phyloP scores from a whole-genome alignment of 2,888 invertebrate genomes.

The Dryobotodes eremita region DNA sequence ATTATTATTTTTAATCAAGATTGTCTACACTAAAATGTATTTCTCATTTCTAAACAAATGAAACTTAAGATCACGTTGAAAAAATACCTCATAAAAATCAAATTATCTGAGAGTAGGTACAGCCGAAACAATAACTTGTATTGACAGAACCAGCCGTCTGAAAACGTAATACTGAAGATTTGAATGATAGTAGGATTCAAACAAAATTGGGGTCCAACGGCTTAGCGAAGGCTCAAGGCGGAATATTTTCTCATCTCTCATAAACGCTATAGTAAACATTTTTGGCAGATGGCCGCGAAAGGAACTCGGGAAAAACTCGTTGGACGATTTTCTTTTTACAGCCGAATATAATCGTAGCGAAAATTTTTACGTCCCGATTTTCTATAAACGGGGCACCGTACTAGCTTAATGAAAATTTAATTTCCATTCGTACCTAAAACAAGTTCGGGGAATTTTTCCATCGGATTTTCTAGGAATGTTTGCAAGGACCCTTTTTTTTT shows the following conservation, averaged over 20 bases:
- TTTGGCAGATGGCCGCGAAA: constrained; percentile 63
- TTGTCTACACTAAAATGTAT: background rate
- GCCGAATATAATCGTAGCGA: constrained; percentile 25
- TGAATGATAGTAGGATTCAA: constrained; percentile 51
- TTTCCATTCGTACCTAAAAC: constrained; percentile 16
- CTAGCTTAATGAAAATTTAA: constrained; percentile 33
- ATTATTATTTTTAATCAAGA: background rate
- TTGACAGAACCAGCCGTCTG: constrained; percentile 17
- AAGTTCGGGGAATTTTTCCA: background rate
- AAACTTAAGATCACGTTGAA: background rate
- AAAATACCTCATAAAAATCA: constrained; percentile 1
- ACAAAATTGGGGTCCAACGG: constrained; percentile 45
- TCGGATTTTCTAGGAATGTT: constrained; percentile 6
- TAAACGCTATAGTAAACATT: constrained; percentile 65
- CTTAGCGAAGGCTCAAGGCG: constrained; percentile 33
- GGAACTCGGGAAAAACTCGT: constrained; percentile 23
- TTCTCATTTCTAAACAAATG: background rate
- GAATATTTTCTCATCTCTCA: constrained; percentile 61
- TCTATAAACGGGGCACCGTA: background rate
- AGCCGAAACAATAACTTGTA: constrained; percentile 30
- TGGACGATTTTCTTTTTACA: constrained; percentile 48
- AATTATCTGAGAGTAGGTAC: background rate
- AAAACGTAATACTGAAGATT: constrained; percentile 52
- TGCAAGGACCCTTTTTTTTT: too few relatives aligned
- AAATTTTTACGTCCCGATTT: constrained; percentile 20